Conservation (phyloP, 2,888 invertebrate species). For the Strigamia transsilvanica region DNA sequence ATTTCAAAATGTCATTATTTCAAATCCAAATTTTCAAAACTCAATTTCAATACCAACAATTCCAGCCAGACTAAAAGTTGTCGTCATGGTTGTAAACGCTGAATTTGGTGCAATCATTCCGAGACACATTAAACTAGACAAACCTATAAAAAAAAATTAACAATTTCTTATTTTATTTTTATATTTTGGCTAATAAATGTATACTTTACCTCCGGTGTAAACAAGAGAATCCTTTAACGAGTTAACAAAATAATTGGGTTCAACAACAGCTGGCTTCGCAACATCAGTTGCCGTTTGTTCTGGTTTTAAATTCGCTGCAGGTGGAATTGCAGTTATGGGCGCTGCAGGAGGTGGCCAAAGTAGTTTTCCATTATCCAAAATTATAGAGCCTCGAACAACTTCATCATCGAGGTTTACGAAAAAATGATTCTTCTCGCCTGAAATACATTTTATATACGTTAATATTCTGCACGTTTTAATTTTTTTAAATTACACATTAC, state of each 20-base stretch:
- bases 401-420: constrained; percentile 83
- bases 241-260: constrained; percentile 74
- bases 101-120: constrained; percentile 82
- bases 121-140: constrained; percentile 75
- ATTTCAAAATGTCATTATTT: not conserved
- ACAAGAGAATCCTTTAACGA: constrained; percentile 74
- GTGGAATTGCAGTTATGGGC: constrained; percentile 67
- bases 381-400: constrained; percentile 83
- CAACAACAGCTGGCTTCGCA: constrained; percentile 62
- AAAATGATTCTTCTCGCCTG: constrained; percentile 80
- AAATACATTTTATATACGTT: constrained; percentile 50
- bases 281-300: constrained; percentile 61
- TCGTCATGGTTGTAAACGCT: constrained; percentile 86
- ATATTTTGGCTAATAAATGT: not conserved
- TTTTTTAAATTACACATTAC: constrained; percentile 64
- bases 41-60: constrained; percentile 69
- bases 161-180: not conserved
- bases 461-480: too few species aligned
- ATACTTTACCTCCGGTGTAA: constrained; percentile 72
- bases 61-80: constrained; percentile 82
- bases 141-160: constrained; percentile 66
- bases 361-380: constrained; percentile 77
- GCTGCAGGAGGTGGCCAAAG: constrained; percentile 82
- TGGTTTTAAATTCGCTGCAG: constrained; percentile 64
- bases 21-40: not conserved